phyloP scores from a whole-genome alignment of 1,140 invertebrate species.

The Lycorma delicatula region DNA sequence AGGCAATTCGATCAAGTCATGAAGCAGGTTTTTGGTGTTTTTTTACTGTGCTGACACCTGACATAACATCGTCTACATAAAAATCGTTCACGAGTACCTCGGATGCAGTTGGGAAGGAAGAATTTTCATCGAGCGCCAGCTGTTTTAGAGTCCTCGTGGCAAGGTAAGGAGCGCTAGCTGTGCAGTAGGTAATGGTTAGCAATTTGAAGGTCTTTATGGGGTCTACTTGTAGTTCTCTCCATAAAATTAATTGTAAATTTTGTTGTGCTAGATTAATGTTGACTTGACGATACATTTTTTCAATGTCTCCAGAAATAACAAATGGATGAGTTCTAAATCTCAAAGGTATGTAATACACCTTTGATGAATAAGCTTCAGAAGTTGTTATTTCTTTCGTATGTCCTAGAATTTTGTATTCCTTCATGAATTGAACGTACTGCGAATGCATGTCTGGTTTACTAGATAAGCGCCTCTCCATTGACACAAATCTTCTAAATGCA shows the following conservation, averaged over 20 bases:
- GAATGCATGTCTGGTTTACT: slow-evolving; percentile 2
- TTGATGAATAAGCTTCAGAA: not conserved
- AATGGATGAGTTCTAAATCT: slow-evolving; percentile 21
- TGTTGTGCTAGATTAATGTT: slow-evolving; percentile 13
- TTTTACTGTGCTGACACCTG: slow-evolving; percentile 27
- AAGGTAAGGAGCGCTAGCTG: slow-evolving; percentile 30
- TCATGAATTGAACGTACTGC: slow-evolving; percentile 32
- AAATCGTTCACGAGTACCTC: slow-evolving; percentile 32
- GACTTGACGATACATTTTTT: slow-evolving; percentile 16
- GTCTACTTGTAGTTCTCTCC: slow-evolving; percentile 20
- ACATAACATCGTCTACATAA: slow-evolving; percentile 41
- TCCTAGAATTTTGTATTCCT: slow-evolving; percentile 30
- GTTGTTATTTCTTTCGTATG: slow-evolving; percentile 29
- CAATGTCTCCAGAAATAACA: slow-evolving; percentile 12
- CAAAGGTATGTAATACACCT: slow-evolving; percentile 29
- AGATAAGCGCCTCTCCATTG: slow-evolving; percentile 12
- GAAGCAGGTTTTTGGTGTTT: slow-evolving; percentile 18
- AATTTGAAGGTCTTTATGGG: slow-evolving; percentile 28
- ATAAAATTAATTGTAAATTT: slow-evolving; percentile 25
- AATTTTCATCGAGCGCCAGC: slow-evolving; percentile 27
- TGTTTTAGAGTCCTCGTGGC: slow-evolving; percentile 32
- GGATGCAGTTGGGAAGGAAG: slow-evolving; percentile 24
- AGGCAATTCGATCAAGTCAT: slow-evolving; percentile 18
- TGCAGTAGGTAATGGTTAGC: slow-evolving; percentile 36
- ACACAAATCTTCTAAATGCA: slow-evolving; percentile 17